Percentiles rank a stretch among this genome's conserved stretches.
Conservation (phyloP, 2,797 vertebrate genomes). For the Hypotaenidia philippensis region DNA sequence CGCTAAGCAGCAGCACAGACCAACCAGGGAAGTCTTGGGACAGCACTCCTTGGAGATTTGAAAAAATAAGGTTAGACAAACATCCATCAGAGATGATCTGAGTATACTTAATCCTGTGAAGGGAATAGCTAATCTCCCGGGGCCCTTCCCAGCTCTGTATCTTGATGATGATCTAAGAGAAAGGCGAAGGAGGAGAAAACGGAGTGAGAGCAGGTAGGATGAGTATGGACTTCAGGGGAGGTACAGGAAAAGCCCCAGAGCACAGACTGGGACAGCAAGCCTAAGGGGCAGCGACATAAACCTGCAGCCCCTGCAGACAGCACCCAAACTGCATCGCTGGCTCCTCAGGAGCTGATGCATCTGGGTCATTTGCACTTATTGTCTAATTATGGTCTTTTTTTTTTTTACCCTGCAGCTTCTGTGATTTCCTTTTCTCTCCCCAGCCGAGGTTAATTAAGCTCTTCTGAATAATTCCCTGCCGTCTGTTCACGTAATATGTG, state of each 20-base stretch:
- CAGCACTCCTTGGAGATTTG: background rate
- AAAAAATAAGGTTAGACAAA: conserved; percentile 30
- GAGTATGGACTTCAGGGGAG: background rate
- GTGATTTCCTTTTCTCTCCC: background rate
- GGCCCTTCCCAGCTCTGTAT: background rate
- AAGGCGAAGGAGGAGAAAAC: background rate
- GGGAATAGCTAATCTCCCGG: background rate
- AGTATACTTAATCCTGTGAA: background rate
- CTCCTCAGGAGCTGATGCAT: conserved; percentile 23
- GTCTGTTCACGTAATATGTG: background rate
- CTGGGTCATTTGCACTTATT: conserved; percentile 62
- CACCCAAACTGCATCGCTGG: background rate
- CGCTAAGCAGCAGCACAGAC: background rate
- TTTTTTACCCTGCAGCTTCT: conserved; percentile 57
- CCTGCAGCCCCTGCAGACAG: background rate
- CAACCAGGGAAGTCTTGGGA: background rate
- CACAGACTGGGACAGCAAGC: background rate
- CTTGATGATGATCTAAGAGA: background rate
- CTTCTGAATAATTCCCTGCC: conserved; percentile 17
- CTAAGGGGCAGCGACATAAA: background rate
- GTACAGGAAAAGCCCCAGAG: background rate
- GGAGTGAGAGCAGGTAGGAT: background rate
- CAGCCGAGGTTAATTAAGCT: conserved; percentile 60
- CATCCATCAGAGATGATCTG: background rate
- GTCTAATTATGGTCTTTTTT: conserved; percentile 35